These are phyloP conservation scores for Hyla sarda DNA, from an alignment of 2,113 vertebrate species.

Conservation along the genomic window DNA sequence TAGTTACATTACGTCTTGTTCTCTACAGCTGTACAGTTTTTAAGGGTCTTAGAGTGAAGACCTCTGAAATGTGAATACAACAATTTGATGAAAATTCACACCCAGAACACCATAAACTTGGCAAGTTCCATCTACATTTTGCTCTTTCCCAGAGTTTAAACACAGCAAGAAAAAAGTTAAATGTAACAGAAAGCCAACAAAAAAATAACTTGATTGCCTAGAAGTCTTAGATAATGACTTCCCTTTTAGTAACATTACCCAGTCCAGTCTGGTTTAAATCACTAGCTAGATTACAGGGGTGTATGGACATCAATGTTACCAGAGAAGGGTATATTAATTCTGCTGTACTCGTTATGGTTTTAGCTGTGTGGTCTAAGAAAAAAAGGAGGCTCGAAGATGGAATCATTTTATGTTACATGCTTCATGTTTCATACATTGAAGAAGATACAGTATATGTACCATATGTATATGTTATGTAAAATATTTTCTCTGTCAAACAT, in stretches of 20 bases:
- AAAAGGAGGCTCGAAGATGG: background rate
- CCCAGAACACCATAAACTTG: conserved; percentile 39
- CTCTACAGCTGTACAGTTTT: background rate
- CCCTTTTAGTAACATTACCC: conserved; percentile 53
- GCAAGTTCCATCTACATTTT: conserved; percentile 15
- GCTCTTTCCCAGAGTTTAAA: conserved; percentile 22
- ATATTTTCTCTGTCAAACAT: background rate
- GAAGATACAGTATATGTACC: background rate
- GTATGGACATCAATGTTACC: conserved; percentile 32
- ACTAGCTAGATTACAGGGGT: conserved; percentile 50
- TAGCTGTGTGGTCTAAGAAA: background rate
- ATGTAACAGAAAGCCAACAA: conserved; percentile 42
- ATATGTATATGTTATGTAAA: background rate
- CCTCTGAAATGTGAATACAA: conserved; percentile 10
- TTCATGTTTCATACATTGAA: background rate
- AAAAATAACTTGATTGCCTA: conserved; percentile 52
- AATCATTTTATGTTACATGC: background rate
- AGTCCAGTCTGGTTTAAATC: conserved; percentile 57
- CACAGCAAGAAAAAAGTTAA: conserved; percentile 20
- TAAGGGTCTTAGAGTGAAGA: background rate
- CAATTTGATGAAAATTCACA: conserved; percentile 40
- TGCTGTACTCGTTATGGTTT: background rate
- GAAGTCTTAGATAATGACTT: conserved; percentile 51
- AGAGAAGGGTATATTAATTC: background rate
- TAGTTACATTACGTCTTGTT: background rate